Evolutionary conservation across 2,888 invertebrate genomes (phyloP).

Genomic region (Eupithecia abbreviata): DNA sequence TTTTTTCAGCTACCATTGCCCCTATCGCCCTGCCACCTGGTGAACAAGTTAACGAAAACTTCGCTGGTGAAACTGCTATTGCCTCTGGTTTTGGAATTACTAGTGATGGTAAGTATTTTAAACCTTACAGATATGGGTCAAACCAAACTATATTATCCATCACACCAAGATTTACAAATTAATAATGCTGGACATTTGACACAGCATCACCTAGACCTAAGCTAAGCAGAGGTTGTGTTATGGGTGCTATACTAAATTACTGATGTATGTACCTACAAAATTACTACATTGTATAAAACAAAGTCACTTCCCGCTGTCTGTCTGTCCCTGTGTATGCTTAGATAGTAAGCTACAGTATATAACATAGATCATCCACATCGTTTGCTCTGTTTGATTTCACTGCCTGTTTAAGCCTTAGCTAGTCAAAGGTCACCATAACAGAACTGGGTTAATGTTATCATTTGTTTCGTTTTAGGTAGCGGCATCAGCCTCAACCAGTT

Average conservation of each 20-base stretch:
- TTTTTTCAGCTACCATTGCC: not conserved
- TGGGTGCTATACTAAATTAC: too few species aligned
- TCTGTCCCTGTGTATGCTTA: too few species aligned
- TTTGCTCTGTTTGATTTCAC: not conserved
- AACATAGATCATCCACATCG: not conserved
- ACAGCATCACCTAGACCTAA: too few species aligned
- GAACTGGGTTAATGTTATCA: not conserved
- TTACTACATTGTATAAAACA: too few species aligned
- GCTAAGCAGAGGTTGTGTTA: too few species aligned
- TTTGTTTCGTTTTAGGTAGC: not conserved
- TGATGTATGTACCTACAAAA: too few species aligned
- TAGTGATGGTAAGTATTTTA: conserved; percentile 5
- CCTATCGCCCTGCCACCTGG: conserved; percentile 8
- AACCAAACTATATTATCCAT: not conserved
- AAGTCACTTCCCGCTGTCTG: too few species aligned
- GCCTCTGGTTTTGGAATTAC: conserved; percentile 12
- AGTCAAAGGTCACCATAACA: not conserved
- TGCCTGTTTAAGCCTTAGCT: not conserved
- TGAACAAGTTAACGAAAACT: not conserved
- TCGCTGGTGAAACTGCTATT: not conserved
- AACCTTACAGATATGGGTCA: not conserved
- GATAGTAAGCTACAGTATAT: too few species aligned
- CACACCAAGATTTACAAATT: not conserved
- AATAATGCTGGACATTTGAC: too few species aligned
- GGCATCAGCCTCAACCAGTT: not conserved